A percentile compares a stretch with the other conserved stretches of the same genome.
Conservation (phyloP, 2,113 vertebrate species). For the Uria lomvia region DNA sequence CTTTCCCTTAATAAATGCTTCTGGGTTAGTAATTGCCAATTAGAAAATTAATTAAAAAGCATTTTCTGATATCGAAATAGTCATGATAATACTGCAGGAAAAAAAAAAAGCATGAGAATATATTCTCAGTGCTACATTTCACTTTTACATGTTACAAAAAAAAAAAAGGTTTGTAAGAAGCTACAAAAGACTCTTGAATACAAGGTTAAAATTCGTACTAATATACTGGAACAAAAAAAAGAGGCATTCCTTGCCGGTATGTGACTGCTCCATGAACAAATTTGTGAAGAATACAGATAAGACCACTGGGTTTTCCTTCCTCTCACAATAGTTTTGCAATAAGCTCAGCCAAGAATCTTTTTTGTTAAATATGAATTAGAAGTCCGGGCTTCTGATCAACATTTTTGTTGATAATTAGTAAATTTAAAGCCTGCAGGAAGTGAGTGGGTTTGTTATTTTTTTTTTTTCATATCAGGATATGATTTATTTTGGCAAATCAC, state of each 20-base stretch:
- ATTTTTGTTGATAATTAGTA: slow-evolving; percentile 9
- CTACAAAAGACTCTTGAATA: neutral
- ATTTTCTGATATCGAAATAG: neutral
- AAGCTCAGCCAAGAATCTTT: slow-evolving; percentile 14
- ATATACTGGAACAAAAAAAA: neutral
- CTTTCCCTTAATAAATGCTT: slow-evolving; percentile 12
- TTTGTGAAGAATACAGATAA: slow-evolving; percentile 9
- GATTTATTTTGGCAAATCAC: neutral
- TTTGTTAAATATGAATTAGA: neutral
- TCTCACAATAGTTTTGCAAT: neutral
- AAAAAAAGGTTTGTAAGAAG: neutral
- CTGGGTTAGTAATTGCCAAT: slow-evolving; percentile 13
- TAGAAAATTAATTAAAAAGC: slow-evolving; percentile 27
- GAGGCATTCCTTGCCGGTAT: neutral
- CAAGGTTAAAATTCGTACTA: neutral
- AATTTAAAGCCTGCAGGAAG: neutral
- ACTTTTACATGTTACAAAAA: neutral
- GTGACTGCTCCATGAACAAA: neutral
- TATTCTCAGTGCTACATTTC: neutral
- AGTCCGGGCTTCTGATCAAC: neutral
- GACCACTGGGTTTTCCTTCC: slow-evolving; percentile 6
- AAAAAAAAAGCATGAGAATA: neutral
- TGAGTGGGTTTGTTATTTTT: neutral
- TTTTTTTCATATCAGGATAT: neutral
- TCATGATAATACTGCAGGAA: neutral